Evolutionary conservation across 2,888 invertebrate species (phyloP).

Genomic region (Ornithoptera priamus): DNA sequence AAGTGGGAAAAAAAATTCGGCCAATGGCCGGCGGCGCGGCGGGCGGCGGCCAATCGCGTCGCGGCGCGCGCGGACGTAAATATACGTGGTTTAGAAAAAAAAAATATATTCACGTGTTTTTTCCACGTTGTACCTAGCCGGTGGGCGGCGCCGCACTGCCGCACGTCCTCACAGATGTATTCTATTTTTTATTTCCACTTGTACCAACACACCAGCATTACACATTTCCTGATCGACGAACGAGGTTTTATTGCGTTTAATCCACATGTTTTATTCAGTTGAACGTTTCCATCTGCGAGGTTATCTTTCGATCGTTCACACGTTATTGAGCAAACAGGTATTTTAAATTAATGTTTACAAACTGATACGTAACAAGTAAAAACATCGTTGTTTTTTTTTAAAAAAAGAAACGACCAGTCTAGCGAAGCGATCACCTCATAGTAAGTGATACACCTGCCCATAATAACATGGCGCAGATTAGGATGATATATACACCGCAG

Average conservation of each 20-base stretch:
- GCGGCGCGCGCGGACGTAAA: constrained; percentile 61
- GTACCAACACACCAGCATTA: constrained; percentile 19
- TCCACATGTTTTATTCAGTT: constrained; percentile 28
- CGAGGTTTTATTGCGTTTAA: constrained; percentile 20
- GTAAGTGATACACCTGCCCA: too few species aligned
- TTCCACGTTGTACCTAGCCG: constrained; percentile 68
- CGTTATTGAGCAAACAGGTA: background rate
- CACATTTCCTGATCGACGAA: constrained; percentile 24
- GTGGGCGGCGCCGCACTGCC: constrained; percentile 50
- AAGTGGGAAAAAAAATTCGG: constrained; percentile 68
- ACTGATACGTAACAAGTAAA: too few species aligned
- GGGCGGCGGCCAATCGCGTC: constrained; percentile 59
- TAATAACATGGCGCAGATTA: too few species aligned
- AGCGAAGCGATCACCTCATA: too few species aligned
- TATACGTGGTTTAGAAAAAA: constrained; percentile 74
- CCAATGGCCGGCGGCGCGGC: constrained; percentile 61
- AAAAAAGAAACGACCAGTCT: too few species aligned
- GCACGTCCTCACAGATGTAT: constrained; percentile 57
- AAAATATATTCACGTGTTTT: constrained; percentile 67
- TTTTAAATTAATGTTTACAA: too few species aligned
- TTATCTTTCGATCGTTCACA: constrained; percentile 13
- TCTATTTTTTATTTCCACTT: constrained; percentile 47
- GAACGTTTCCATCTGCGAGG: constrained; percentile 12
- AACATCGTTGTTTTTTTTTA: too few species aligned
- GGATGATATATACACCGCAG: too few species aligned